Conservation (phyloP, 1,140 invertebrate genomes). For the Cydia pomonella region DNA sequence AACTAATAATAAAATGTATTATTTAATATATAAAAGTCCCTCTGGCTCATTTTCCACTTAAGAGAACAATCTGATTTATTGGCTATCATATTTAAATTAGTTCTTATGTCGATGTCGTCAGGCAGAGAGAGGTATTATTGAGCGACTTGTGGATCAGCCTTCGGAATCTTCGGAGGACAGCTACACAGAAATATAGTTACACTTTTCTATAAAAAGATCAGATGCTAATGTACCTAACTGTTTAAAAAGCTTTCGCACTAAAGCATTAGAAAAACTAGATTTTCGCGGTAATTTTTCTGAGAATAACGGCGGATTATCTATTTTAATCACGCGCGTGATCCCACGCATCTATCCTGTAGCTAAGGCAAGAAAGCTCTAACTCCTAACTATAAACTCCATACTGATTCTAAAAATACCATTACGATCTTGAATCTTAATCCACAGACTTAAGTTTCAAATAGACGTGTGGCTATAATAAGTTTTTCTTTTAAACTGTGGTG, state of each 20-base stretch:
- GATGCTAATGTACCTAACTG: neutral
- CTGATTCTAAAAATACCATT: neutral
- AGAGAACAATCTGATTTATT: too few species aligned
- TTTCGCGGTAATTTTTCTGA: conserved; percentile 19
- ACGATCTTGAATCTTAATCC: neutral
- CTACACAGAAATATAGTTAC: too few species aligned
- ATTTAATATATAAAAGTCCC: too few species aligned
- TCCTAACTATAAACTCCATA: neutral
- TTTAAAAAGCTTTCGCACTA: neutral
- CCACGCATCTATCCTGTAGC: conserved; percentile 44
- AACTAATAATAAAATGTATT: too few species aligned
- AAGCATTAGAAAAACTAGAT: conserved; percentile 25
- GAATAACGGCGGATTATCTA: conserved; percentile 42
- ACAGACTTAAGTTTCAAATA: neutral
- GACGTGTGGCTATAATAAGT: neutral
- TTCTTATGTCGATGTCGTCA: too few species aligned
- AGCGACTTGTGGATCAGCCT: too few species aligned
- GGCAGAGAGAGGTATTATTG: too few species aligned
- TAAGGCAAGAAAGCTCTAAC: neutral
- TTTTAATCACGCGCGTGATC: conserved; percentile 44
- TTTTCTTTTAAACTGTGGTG: neutral
- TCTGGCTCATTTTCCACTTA: too few species aligned
- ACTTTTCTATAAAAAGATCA: neutral
- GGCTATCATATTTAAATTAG: too few species aligned
- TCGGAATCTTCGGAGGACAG: too few species aligned